phyloP scores from a whole-genome alignment of 2,113 vertebrate species.

The Meleagris gallopavo region DNA sequence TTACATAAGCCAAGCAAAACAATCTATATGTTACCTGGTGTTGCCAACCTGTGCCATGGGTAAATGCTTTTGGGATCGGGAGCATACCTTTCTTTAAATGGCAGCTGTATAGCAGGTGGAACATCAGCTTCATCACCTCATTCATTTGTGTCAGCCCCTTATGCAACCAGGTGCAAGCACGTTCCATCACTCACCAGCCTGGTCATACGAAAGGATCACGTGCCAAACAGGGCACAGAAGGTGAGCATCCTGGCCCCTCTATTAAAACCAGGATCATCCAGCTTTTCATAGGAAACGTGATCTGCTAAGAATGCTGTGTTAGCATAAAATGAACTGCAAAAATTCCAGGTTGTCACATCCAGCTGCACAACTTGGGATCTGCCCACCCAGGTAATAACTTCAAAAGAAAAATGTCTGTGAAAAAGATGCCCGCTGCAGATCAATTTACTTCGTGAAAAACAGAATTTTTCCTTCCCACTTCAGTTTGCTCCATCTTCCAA shows the following conservation, averaged over 20 bases:
- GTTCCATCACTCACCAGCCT: not conserved
- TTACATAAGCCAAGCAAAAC: slow-evolving; percentile 59
- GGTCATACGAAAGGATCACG: not conserved
- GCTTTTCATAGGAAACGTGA: slow-evolving; percentile 62
- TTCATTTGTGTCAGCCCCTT: not conserved
- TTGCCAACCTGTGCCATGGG: slow-evolving; percentile 27
- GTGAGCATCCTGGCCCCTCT: not conserved
- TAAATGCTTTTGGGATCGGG: slow-evolving; percentile 35
- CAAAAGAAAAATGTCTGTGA: not conserved
- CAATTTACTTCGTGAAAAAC: not conserved
- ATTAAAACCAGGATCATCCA: slow-evolving; percentile 2
- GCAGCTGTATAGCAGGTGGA: slow-evolving; percentile 42
- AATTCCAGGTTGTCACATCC: not conserved
- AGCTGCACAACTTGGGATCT: not conserved
- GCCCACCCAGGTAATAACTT: accelerated
- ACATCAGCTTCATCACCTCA: not conserved
- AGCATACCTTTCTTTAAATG: slow-evolving; percentile 49
- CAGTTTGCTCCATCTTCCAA: slow-evolving; percentile 41
- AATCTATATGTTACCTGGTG: not conserved
- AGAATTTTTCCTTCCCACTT: not conserved
- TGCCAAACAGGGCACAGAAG: not conserved
- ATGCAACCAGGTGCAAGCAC: not conserved
- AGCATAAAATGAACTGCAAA: not conserved
- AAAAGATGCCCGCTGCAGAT: not conserved
- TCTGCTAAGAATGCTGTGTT: not conserved